These are phyloP conservation scores for Achroia grisella DNA, from an alignment of 1,140 invertebrate genomes.

Conservation along the genomic window DNA sequence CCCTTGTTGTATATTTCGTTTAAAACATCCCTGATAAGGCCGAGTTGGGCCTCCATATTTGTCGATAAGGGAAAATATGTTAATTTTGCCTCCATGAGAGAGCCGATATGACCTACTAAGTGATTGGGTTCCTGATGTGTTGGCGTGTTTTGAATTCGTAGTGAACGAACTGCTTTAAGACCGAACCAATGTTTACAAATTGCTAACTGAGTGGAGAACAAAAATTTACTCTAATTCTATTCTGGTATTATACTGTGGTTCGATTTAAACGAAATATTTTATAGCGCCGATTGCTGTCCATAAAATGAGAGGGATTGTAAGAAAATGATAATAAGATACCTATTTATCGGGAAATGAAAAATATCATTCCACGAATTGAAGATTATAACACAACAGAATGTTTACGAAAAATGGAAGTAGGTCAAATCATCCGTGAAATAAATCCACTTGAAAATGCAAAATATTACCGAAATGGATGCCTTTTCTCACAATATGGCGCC, in stretches of 20 bases:
- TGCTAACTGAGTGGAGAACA: slow-evolving; percentile 35
- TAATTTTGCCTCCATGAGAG: slow-evolving; percentile 49
- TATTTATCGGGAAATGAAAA: too few species aligned
- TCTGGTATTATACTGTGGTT: too few species aligned
- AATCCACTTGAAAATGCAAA: slow-evolving; percentile 66
- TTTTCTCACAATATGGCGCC: slow-evolving; percentile 71
- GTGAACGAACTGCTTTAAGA: slow-evolving; percentile 26
- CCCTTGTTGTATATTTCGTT: slow-evolving; percentile 55
- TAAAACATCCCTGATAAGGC: slow-evolving; percentile 60
- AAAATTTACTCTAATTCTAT: slow-evolving; percentile 21
- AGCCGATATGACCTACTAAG: slow-evolving; percentile 66
- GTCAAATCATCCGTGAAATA: slow-evolving; percentile 58
- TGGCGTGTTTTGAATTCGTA: slow-evolving; percentile 61
- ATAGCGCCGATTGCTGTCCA: too few species aligned
- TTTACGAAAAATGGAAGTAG: slow-evolving; percentile 34
- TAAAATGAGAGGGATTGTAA: too few species aligned
- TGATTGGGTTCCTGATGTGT: slow-evolving; percentile 62
- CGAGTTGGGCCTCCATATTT: slow-evolving; percentile 48
- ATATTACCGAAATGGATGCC: slow-evolving; percentile 63
- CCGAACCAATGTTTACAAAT: slow-evolving; percentile 65
- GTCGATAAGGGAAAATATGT: slow-evolving; percentile 70
- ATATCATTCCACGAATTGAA: too few species aligned
- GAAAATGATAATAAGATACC: too few species aligned
- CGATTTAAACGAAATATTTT: too few species aligned
- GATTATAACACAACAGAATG: slow-evolving; percentile 1